Evolutionary conservation across 2,113 vertebrate genomes (phyloP), one percentile per base, ranked within the genome.

Genomic region (Agapornis roseicollis): DNA sequence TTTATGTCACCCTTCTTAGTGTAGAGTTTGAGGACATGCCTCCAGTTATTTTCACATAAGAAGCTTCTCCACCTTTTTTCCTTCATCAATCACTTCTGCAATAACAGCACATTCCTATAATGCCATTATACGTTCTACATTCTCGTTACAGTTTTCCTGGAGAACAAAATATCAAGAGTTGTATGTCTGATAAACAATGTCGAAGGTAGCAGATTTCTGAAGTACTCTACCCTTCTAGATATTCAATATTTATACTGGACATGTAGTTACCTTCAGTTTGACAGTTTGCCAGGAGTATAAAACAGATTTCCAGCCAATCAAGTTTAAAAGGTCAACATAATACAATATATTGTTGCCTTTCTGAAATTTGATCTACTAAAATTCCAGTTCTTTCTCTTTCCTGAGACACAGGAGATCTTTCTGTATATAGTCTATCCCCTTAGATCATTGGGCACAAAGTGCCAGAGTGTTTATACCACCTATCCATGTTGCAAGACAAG

Each of bases 311-410:
- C 55, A 96, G 47, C 23, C 69, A 89, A 77, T 58, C 23, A 77
- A 71, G 78, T 71, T 96, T 49, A 78, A 95, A 97, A 97, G 63
- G 80, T 92, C 78, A 89, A 42, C 46, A 91, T 71, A 86, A 94
- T 83, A 83, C 29, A 72, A 60, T 60, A 65, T 15, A 23, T 35
- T 72, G 73, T 11, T 83, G 73, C 27, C 80, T 89, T 90, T 93
- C 41, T 68, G 9, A 85, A 79, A 71, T 49, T 41, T 68, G 29
- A 39, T 46, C 53, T 52, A 78, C 31, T 69, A 53, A 66, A 96
- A 78, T 80, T 93, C 64, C 78, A 68, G 79, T 68, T 66, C 24
- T 70, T 66, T 61, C 55, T 74, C 41, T 72, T 80, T 64, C 44
- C 42, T 18, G 35, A 84, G 72, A 70, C 69, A 92, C 44, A 94